Base-by-base conservation (phyloP, 2,888 invertebrate genomes). In the Drosophila fulvimacula region DNA sequence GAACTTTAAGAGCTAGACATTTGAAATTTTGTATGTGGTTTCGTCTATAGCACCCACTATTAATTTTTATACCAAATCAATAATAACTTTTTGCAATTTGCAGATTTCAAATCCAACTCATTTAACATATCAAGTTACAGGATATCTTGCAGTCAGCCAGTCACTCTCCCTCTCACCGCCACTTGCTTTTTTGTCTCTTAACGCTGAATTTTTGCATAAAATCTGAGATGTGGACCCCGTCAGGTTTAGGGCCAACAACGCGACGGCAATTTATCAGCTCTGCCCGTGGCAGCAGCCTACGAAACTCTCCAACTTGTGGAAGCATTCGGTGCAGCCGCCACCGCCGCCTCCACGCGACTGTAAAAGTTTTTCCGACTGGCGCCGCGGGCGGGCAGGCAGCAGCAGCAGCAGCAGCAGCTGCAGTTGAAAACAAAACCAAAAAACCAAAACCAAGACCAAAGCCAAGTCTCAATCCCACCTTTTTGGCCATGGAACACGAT, bases 251-350 rank as follows among this genome's bases (percentile, higher is more conserved):
- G 72, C 79, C 69, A 49, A 61, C 49, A 59, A 49, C 66, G 38
- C 64, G 38, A 65, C 46, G 84, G 81, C 84, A 85, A 85, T 85
- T 88, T 85, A 85, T 85, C 89, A 86, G 74, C 52, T 36, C 52
- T 67, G 77, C 81, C 52, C 36, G n/a, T 77, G 81, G 72, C 82
- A 57, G 67, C 74, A 58, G 73, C 73, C 75, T 77, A 72, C 78
- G 52, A 42, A 73, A 61, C 62, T 73, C 67, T 36, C 48, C 39
- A 60, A 72, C 21, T 51, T 34, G 34, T 15, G 10, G 7, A 2
- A 65, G 57, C 64, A 75, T 27, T 7, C 48, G 32, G 34, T 11
- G 19, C 19, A 5, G 19, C 41, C 41, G 30, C 10, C 30, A 34
- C 60, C 15, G 24, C 59, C 46, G 53, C 57, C 70, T 55, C 64